Conservation (phyloP, 2,888 invertebrate species). For the Mythimna vitellina region DNA sequence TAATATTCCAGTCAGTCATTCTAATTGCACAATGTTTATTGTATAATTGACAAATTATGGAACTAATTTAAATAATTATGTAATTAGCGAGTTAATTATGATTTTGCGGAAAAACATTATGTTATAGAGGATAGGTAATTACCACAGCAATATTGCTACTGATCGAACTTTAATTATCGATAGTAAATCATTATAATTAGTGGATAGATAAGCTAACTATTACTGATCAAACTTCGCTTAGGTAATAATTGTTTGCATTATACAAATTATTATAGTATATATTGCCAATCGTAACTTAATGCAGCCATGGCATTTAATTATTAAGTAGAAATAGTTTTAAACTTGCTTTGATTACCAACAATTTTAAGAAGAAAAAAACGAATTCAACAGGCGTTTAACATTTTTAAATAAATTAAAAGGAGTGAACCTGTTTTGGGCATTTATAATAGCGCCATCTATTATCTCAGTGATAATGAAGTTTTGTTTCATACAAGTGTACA, state of each 20-base stretch:
- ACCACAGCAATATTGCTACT: background rate
- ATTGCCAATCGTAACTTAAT: background rate
- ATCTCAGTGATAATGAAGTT: slow-evolving; percentile 1
- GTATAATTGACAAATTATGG: background rate
- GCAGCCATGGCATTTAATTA: too few species aligned
- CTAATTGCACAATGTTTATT: background rate
- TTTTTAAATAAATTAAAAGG: background rate
- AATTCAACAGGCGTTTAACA: background rate
- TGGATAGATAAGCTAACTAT: background rate
- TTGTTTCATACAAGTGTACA: background rate
- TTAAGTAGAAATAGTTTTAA: background rate
- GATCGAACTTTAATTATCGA: background rate
- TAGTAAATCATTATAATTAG: slow-evolving; percentile 1
- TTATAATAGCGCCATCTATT: slow-evolving; percentile 51
- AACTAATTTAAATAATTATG: background rate
- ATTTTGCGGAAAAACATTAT: slow-evolving; percentile 2
- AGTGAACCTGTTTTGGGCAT: background rate
- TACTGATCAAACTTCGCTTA: background rate
- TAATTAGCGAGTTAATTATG: background rate
- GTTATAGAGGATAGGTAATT: background rate
- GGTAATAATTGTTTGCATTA: background rate
- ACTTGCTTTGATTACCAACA: background rate
- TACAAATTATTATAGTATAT: background rate
- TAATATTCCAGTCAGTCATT: background rate
- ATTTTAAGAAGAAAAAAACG: background rate